Base-by-base conservation (phyloP, 1,140 invertebrate species). In the Drosophila fuyamai region DNA sequence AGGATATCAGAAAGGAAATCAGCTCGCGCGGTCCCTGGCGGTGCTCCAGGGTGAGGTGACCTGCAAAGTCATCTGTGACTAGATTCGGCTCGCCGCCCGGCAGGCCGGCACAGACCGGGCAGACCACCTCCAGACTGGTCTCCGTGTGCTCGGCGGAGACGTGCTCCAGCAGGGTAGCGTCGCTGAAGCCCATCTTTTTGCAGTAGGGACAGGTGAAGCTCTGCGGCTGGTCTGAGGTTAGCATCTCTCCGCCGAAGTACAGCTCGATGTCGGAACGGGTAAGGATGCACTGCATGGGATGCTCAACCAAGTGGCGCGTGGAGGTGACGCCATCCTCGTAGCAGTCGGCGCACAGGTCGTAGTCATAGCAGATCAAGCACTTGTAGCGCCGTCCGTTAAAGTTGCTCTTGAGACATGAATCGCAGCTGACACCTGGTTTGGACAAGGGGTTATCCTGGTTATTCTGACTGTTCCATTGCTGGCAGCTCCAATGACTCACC, bases 321-420 rank as follows among this genome's bases (percentile, higher is more conserved):
- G 97, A 98, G 59, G 97, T 98, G 50, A 97, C 97, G 89, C 98
- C 97, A 90, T 96, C 96, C 93, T 99, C 98, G 93, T 98, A 99
- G 93, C 98, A 99, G 85, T 95, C 96, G 86, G 97, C 97, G 94
- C 98, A 99, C 81, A 99, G 95, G 94, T 99, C 98, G 95, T 99
- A 99, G 94, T 99, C 98, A 93, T 98, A 99, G 94, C 98, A 99
- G 85, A 99, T 96, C 92, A 99, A 95, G 95, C 98, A 99, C 95
- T 99, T 99, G 93, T 98, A 99, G 90, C 98, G 96, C 93, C 97
- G 96, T 89, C 98, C 98, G 93, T 97, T 95, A 93, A 99, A 99
- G 94, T 99, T 99, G 92, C 97, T 97, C 94, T 99, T 99, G 93
- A 99, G 95, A 95, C 98, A 99, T 91, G 97, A 98, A 96, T 99